Evolutionary conservation across 2,113 vertebrate genomes (phyloP).

Genomic region (Rhagologus leucostigma): DNA sequence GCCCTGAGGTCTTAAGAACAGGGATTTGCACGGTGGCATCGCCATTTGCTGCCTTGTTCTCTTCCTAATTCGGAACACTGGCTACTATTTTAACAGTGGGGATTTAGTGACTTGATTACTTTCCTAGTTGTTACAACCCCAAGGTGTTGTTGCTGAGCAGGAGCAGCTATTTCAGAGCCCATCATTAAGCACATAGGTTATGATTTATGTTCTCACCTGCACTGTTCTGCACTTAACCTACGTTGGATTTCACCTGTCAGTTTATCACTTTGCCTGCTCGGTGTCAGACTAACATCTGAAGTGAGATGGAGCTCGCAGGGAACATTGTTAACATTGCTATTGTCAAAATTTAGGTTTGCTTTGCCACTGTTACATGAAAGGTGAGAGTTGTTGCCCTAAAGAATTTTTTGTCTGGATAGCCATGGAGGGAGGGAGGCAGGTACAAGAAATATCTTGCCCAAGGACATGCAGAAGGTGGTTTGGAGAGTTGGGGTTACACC

Average conservation of each 20-base stretch:
- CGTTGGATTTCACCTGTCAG: background rate
- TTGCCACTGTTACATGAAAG: background rate
- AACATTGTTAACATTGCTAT: background rate
- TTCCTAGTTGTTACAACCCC: background rate
- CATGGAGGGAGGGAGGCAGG: background rate
- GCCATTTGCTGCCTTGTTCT: background rate
- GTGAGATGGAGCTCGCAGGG: background rate
- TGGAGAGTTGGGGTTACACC: background rate
- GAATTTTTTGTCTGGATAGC: background rate
- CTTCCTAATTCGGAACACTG: background rate
- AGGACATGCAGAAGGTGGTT: background rate
- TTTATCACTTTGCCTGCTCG: background rate
- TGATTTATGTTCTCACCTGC: background rate
- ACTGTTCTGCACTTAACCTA: background rate
- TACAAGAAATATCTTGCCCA: background rate
- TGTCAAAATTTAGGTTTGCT: background rate
- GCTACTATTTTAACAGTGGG: background rate
- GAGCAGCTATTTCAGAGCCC: background rate
- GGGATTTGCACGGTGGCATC: background rate
- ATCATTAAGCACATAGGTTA: rapidly evolving
- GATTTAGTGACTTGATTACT: background rate
- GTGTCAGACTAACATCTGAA: background rate
- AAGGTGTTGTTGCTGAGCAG: background rate
- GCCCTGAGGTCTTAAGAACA: background rate
- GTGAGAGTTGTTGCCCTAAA: background rate